phyloP scores from a whole-genome alignment of 2,888 invertebrate species.

The Agonopterix alstromeriana region DNA sequence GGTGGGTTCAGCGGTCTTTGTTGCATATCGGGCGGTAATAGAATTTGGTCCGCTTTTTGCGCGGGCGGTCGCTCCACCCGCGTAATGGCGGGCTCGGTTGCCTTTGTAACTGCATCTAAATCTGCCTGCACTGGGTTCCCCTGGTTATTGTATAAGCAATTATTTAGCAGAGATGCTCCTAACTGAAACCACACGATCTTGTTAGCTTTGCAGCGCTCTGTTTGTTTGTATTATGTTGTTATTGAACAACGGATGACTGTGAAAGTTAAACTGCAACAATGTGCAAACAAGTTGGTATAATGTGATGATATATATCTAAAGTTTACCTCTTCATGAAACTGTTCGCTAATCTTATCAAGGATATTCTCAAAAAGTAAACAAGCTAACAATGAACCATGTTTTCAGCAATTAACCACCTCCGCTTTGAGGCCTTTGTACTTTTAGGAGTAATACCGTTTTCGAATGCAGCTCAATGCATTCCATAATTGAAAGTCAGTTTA shows the following conservation, averaged over 20 bases:
- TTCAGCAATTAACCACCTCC: no score
- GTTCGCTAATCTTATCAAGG: no score
- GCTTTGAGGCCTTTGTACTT: no score
- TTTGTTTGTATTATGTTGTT: slow-evolving; percentile 6
- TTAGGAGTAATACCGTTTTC: no score
- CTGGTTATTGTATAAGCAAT: slow-evolving; percentile 45
- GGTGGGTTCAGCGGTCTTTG: slow-evolving; percentile 66
- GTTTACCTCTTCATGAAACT: no score
- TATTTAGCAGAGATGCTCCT: slow-evolving; percentile 25
- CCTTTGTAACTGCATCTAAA: slow-evolving; percentile 72
- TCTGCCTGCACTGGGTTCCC: slow-evolving; percentile 45
- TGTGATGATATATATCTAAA: no score
- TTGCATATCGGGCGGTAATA: slow-evolving; percentile 74
- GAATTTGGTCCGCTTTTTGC: slow-evolving; percentile 76
- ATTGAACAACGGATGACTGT: not conserved
- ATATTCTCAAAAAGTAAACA: no score
- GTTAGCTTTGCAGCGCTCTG: slow-evolving; percentile 8
- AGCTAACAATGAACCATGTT: no score
- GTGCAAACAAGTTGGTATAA: no score
- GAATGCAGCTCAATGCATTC: no score
- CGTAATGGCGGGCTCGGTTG: slow-evolving; percentile 65
- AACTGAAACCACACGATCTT: slow-evolving; percentile 9
- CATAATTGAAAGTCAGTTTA: no score
- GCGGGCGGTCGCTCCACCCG: slow-evolving; percentile 49
- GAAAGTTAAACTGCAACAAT: not conserved